Evolutionary conservation across 2,113 vertebrate species (phyloP).

Genomic region (Erythrocebus patas): DNA sequence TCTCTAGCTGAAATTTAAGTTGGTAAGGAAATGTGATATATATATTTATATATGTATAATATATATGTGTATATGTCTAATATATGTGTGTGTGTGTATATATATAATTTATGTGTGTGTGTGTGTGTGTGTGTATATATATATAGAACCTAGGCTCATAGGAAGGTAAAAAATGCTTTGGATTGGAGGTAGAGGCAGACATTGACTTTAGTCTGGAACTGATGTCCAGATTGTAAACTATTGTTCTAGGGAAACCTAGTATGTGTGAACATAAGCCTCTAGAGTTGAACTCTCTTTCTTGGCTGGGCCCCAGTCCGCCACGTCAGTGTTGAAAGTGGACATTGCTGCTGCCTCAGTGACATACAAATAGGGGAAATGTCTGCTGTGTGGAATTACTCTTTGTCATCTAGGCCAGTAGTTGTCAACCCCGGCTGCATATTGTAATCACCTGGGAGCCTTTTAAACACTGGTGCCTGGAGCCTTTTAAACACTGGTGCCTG

Average conservation of each 20-base stretch:
- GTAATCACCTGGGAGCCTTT: not conserved
- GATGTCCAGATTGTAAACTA: not conserved
- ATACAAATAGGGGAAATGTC: rapidly evolving
- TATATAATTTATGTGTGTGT: no score
- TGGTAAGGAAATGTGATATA: not conserved
- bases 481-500: not conserved
- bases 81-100: no score
- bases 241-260: not conserved
- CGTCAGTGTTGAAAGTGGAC: not conserved
- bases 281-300: not conserved
- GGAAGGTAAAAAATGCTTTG: not conserved
- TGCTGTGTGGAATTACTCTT: not conserved
- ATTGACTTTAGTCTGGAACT: not conserved
- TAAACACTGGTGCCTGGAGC: not conserved
- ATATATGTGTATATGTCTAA: no score
- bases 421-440: not conserved
- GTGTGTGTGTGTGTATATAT: not conserved
- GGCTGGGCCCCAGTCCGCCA: not conserved
- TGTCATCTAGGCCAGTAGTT: rapidly evolving
- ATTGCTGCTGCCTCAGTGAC: not conserved
- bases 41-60: no score
- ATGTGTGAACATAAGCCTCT: not conserved
- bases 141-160: not conserved
- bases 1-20: not conserved
- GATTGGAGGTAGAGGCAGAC: not conserved